Evolutionary conservation across 2,797 vertebrate genomes (phyloP).

Genomic region (Pipistrellus kuhlii): DNA sequence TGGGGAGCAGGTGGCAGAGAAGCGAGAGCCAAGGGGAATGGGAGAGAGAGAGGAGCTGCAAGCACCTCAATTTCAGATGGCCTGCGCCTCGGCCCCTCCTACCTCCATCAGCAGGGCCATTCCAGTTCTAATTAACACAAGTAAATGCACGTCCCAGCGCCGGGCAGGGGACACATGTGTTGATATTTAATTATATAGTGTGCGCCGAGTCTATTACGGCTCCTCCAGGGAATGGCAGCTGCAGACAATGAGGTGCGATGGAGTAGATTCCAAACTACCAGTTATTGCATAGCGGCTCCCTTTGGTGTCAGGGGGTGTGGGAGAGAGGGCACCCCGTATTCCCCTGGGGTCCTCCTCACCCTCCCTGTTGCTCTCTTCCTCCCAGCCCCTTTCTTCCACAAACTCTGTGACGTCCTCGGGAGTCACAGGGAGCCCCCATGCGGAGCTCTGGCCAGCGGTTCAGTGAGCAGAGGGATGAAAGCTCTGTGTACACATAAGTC

Average conservation of each 20-base stretch:
- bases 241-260: constrained; percentile 28
- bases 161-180: constrained; percentile 73
- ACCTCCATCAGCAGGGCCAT: constrained; percentile 39
- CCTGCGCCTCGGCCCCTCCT: background rate
- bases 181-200: constrained; percentile 81
- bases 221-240: constrained; percentile 66
- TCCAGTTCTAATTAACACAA: constrained; percentile 79
- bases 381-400: background rate
- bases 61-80: background rate
- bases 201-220: constrained; percentile 67
- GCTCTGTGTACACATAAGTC: background rate
- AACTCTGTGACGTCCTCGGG: background rate
- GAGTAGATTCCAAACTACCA: constrained; percentile 68
- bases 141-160: constrained; percentile 69
- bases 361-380: background rate
- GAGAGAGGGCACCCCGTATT: background rate
- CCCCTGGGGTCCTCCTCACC: constrained; percentile 66
- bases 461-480: background rate
- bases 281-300: constrained; percentile 59
- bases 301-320: background rate
- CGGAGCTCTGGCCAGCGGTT: background rate
- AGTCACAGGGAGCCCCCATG: background rate
- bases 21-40: background rate
- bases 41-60: fast-evolving
- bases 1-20: background rate